Conservation (phyloP, 2,888 invertebrate species). For the Dermolepida albohirtum region DNA sequence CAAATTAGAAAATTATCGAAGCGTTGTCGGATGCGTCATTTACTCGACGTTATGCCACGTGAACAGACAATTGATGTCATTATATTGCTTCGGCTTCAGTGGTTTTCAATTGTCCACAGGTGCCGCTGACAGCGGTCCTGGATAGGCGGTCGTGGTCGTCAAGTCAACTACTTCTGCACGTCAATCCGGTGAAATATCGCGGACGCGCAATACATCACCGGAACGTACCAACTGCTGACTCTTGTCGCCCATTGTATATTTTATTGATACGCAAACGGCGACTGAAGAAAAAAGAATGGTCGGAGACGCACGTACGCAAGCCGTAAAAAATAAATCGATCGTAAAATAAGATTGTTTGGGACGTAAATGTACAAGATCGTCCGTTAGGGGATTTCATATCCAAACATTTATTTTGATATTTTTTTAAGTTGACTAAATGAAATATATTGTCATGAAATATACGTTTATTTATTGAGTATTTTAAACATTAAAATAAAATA, state of each 20-base stretch:
- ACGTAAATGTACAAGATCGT: constrained; percentile 14
- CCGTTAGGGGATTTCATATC: neutral
- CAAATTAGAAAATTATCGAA: constrained; percentile 33
- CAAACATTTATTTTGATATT: constrained; percentile 16
- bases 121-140: constrained; percentile 27
- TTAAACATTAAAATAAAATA: too few relatives aligned
- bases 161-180: constrained; percentile 24
- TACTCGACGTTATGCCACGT: constrained; percentile 28
- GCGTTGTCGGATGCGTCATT: constrained; percentile 29
- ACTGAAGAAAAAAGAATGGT: constrained; percentile 6
- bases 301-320: constrained; percentile 1
- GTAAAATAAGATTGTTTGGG: constrained; percentile 22
- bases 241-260: constrained; percentile 24
- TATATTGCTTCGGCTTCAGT: constrained; percentile 12
- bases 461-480: too few relatives aligned
- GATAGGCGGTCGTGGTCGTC: constrained; percentile 21
- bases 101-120: constrained; percentile 34
- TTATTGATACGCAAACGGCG: constrained; percentile 22
- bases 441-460: too few relatives aligned
- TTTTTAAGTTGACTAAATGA: constrained; percentile 1
- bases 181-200: constrained; percentile 28
- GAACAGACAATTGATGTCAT: constrained; percentile 37
- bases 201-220: constrained; percentile 24
- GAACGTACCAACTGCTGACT: constrained; percentile 12
- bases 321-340: constrained; percentile 32